These are phyloP conservation scores for Pipistrellus pipistrellus DNA, from an alignment of 2,797 vertebrate species.

Conservation along the genomic window DNA sequence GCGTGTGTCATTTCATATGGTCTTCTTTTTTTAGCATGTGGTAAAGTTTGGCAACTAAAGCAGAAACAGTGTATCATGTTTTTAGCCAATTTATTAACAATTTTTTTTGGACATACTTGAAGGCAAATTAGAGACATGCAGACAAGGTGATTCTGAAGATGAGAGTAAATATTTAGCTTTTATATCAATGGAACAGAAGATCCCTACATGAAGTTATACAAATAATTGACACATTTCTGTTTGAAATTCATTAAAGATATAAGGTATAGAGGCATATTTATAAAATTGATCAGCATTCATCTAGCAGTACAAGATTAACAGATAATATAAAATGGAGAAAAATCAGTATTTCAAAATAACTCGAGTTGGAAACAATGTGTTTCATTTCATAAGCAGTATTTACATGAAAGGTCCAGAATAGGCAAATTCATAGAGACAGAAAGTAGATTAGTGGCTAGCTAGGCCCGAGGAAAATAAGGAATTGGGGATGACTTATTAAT, in stretches of 20 bases:
- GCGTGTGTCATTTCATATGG: not conserved
- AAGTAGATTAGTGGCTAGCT: not conserved
- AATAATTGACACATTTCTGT: not conserved
- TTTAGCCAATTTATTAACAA: not conserved
- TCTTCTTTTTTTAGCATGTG: not conserved
- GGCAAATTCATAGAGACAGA: not conserved
- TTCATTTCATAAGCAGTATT: not conserved
- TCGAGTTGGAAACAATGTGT: not conserved
- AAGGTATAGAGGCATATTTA: not conserved
- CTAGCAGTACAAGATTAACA: conserved; percentile 7
- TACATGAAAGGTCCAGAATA: not conserved
- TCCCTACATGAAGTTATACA: not conserved
- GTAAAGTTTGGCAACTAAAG: not conserved
- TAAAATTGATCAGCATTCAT: conserved; percentile 25
- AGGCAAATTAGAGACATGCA: not conserved
- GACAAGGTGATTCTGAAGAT: not conserved
- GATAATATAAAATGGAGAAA: not conserved
- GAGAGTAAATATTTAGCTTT: not conserved
- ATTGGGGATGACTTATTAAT: not conserved
- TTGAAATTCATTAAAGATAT: conserved; percentile 44
- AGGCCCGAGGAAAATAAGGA: no score
- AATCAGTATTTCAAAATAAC: not conserved
- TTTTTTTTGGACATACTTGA: not conserved
- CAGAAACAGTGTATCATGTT: not conserved
- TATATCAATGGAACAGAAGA: not conserved